These are phyloP conservation scores for Marasmarcha lunaedactyla DNA, from an alignment of 2,888 invertebrate species.

Conservation along the genomic window DNA sequence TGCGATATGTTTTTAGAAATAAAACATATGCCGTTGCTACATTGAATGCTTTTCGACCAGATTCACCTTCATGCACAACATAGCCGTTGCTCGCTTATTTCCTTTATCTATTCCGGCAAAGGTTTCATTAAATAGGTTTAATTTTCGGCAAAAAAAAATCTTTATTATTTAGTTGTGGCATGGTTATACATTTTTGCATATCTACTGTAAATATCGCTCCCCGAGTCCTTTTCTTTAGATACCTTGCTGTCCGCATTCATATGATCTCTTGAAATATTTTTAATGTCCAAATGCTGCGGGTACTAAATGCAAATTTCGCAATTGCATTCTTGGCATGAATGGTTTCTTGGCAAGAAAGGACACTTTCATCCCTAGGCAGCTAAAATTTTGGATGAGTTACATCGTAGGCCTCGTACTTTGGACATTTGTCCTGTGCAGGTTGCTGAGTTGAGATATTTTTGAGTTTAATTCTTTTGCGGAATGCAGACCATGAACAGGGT, in stretches of 20 bases:
- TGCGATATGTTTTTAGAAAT: too few species aligned
- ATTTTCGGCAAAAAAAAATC: constrained; percentile 10
- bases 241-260: constrained; percentile 1
- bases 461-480: constrained; percentile 3
- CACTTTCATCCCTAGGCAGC: too few species aligned
- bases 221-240: neutral
- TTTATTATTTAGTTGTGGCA: constrained; percentile 9
- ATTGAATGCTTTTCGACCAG: constrained; percentile 7
- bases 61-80: constrained; percentile 9
- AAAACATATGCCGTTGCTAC: constrained; percentile 8
- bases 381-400: too few species aligned
- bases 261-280: constrained; percentile 1
- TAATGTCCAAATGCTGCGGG: constrained; percentile 3
- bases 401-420: too few species aligned
- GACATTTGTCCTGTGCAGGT: neutral
- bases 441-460: neutral
- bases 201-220: constrained; percentile 7
- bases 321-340: neutral
- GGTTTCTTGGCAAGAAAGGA: too few species aligned
- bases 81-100: constrained; percentile 4
- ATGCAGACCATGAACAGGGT: constrained; percentile 5
- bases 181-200: constrained; percentile 13
- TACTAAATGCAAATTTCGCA: constrained; percentile 2
- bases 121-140: constrained; percentile 11
- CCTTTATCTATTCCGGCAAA: constrained; percentile 8